phyloP scores from a whole-genome alignment of 2,113 vertebrate genomes.

The Meleagris gallopavo region DNA sequence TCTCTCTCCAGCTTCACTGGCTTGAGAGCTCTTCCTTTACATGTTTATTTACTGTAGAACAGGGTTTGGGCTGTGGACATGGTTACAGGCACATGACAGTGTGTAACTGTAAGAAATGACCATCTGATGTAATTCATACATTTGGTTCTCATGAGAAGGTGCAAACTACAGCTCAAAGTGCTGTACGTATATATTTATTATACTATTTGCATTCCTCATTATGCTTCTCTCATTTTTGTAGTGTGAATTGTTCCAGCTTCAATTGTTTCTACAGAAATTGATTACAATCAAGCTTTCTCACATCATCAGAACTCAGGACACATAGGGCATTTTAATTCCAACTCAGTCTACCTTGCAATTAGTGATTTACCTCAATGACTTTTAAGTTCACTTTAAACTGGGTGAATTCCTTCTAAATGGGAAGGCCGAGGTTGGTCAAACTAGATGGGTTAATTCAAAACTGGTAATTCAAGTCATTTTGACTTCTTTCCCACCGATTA shows the following conservation, averaged over 20 bases:
- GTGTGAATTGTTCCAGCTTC: neutral
- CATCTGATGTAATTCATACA: neutral
- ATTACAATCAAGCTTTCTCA: neutral
- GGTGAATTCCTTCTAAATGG: neutral
- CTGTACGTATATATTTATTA: neutral
- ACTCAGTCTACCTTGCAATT: neutral
- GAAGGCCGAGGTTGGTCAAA: neutral
- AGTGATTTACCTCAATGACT: neutral
- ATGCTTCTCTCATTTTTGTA: neutral
- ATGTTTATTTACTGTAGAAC: neutral
- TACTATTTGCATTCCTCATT: neutral
- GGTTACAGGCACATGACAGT: neutral
- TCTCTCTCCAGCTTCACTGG: neutral
- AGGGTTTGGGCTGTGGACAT: neutral
- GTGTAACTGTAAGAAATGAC: neutral
- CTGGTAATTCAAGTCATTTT: neutral
- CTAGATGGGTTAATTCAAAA: neutral
- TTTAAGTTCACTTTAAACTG: neutral
- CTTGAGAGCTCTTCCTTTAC: neutral
- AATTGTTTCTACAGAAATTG: neutral
- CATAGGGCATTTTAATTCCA: neutral
- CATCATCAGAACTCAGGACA: neutral
- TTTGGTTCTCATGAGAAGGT: neutral
- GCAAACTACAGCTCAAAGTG: neutral
- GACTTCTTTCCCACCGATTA: neutral